Base-by-base conservation (phyloP, 2,113 vertebrate genomes). In the Acanthochromis polyacanthus region DNA sequence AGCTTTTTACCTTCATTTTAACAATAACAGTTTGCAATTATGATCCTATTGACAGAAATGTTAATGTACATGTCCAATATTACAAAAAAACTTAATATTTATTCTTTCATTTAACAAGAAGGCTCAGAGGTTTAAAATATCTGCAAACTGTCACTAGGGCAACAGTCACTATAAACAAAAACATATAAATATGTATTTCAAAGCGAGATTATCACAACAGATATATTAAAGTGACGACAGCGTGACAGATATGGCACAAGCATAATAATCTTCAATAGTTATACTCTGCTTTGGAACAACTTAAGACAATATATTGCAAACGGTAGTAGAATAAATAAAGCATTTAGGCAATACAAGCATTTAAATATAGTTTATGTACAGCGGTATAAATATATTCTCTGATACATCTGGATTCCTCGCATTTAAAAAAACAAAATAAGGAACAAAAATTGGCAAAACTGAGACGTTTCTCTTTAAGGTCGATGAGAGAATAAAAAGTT, bases 301-400 rank as follows among this genome's bases (percentile, higher is more conserved):
- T 38, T 15, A 60, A 55, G 38, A 83, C 53, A 50, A 73, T 48
- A 68, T 15, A 45, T 45, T 58, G 32, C 69, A 74, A 85, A 78
- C 3, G 30, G 30, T 32, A 3, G 67, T 38, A 57, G 28, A 14
- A 60, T 76, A 40, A 60, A 78, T 61, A 71, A 51, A 48, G 64
- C 36, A 79, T 79, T 78, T 70, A 58, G 53, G 66, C 71, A 80
- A 75, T 40, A 66, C 60, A 86, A 80, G 75, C 68, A 76, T 72
- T 80, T 62, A 75, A 82, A 91, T 83, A 85, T 17, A 60, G 10
- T 60, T 64, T 43, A 74, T 81, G 3, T 59, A 83, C 61, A 84
- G 25, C 14, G 1, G n/a, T 80, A 87, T 3, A 88, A 91, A 85
- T 91, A 87, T 85, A 83, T 78, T 64, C 28, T 80, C 62, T 83